Evolutionary conservation across 2,113 vertebrate species (phyloP).

Genomic region (Andinoacara biseriatus): DNA sequence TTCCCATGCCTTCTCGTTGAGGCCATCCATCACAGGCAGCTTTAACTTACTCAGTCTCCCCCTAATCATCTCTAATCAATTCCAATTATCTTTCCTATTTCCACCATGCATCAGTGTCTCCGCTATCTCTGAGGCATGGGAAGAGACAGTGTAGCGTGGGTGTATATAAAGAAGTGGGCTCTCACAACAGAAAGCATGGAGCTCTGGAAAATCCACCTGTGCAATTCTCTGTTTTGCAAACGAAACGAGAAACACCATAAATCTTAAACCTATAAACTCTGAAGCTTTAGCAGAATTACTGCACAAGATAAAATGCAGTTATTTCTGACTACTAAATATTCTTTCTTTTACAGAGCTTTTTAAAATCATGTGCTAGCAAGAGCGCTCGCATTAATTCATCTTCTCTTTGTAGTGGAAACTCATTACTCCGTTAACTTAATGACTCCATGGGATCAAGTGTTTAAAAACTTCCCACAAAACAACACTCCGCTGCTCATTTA

Average conservation of each 20-base stretch:
- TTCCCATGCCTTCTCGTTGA: constrained; percentile 51
- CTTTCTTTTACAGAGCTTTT: neutral
- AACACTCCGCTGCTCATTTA: constrained; percentile 60
- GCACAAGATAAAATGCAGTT: neutral
- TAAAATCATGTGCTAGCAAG: neutral
- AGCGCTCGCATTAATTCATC: constrained; percentile 27
- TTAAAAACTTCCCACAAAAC: constrained; percentile 62
- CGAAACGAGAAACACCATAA: neutral
- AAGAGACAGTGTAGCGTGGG: constrained; percentile 21
- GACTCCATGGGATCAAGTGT: constrained; percentile 56
- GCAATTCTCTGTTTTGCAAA: neutral
- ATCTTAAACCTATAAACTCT: neutral
- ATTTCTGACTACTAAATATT: neutral
- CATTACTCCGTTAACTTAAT: constrained; percentile 60
- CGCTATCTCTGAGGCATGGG: constrained; percentile 42
- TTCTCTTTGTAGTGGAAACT: constrained; percentile 48
- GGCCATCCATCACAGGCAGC: constrained; percentile 70
- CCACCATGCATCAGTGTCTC: constrained; percentile 64
- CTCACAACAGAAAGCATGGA: constrained; percentile 3
- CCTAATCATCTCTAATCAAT: constrained; percentile 74
- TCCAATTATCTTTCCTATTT: constrained; percentile 66
- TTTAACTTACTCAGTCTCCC: constrained; percentile 68
- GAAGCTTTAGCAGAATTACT: neutral
- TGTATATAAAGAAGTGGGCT: constrained; percentile 22
- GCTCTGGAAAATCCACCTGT: neutral